Percentiles rank a stretch among this genome's conserved stretches.
Evolutionary conservation across 2,797 vertebrate genomes (phyloP).

Genomic region (Neoniphon sammara): DNA sequence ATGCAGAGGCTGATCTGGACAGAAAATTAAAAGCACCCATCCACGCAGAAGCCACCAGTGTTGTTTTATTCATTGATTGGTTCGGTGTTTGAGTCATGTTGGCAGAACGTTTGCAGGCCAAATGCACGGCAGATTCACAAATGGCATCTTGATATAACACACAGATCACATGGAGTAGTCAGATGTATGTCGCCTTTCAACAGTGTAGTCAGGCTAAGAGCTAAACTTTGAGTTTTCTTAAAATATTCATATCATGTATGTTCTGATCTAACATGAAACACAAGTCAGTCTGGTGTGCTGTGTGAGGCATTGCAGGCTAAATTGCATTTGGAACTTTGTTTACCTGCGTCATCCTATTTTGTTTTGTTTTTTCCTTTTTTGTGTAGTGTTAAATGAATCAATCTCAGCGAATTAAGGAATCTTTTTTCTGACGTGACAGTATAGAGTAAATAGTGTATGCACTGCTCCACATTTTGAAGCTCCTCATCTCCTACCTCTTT

Average conservation of each 20-base stretch:
- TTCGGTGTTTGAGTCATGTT: constrained; percentile 52
- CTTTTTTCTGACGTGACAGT: constrained; percentile 33
- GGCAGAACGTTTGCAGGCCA: constrained; percentile 37
- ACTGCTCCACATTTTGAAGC: constrained; percentile 45
- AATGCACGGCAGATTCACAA: constrained; percentile 37
- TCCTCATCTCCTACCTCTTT: constrained; percentile 51
- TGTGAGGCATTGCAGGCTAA: constrained; percentile 38
- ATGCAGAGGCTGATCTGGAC: constrained; percentile 40
- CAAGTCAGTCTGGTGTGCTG: not conserved
- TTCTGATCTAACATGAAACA: constrained; percentile 64
- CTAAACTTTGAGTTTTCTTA: constrained; percentile 36
- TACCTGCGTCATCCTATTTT: constrained; percentile 15
- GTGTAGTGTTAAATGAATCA: constrained; percentile 36
- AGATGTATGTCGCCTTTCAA: constrained; percentile 51
- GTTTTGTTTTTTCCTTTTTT: constrained; percentile 25
- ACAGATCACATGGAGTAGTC: constrained; percentile 59
- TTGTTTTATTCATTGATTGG: constrained; percentile 79
- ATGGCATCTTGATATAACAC: constrained; percentile 52
- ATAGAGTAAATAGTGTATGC: constrained; percentile 49
- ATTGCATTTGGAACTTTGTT: constrained; percentile 30
- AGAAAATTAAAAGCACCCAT: constrained; percentile 72
- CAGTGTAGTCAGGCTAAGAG: constrained; percentile 29
- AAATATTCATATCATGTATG: constrained; percentile 62
- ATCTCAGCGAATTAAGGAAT: constrained; percentile 50
- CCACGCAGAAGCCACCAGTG: constrained; percentile 53